A percentile compares a stretch with the other conserved stretches of the same genome.
These are phyloP conservation scores for Myotis pilosus DNA, from an alignment of 2,797 vertebrate genomes.

Conservation along the genomic window DNA sequence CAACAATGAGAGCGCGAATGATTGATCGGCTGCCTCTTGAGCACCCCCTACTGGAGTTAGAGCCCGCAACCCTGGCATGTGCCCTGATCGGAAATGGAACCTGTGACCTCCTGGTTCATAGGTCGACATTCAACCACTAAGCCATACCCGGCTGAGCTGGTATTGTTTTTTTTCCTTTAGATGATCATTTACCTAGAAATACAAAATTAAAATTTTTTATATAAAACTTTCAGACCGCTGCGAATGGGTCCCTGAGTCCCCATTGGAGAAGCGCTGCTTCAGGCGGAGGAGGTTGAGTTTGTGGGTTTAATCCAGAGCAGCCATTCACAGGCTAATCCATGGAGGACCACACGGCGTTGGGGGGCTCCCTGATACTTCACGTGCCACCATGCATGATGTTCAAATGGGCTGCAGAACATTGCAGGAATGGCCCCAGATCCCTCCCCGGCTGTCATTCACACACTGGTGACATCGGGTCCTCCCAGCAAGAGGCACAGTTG, in stretches of 20 bases:
- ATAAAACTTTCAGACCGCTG: not conserved
- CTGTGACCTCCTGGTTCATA: too few relatives aligned
- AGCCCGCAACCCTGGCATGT: too few relatives aligned
- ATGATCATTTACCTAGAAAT: not conserved
- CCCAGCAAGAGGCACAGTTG: not conserved
- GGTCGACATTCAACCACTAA: too few relatives aligned
- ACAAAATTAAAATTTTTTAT: not conserved
- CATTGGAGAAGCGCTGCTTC: not conserved
- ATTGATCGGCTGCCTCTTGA: too few relatives aligned
- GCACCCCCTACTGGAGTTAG: too few relatives aligned
- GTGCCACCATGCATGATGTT: accelerated
- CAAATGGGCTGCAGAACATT: not conserved
- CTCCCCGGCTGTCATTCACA: accelerated
- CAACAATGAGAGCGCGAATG: too few relatives aligned
- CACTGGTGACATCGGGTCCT: too few relatives aligned
- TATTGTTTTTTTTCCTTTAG: not conserved
- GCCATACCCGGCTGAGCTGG: not conserved
- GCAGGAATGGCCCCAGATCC: not conserved
- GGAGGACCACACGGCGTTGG: accelerated
- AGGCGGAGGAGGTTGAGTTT: not conserved
- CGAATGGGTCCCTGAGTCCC: not conserved
- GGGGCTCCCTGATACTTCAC: accelerated
- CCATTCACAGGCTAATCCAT: accelerated
- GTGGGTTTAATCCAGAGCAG: not conserved
- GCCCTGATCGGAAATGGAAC: too few relatives aligned